These are phyloP conservation scores for Heterodera filipjevi DNA, from an alignment of 2,888 invertebrate genomes.

Conservation along the genomic window DNA sequence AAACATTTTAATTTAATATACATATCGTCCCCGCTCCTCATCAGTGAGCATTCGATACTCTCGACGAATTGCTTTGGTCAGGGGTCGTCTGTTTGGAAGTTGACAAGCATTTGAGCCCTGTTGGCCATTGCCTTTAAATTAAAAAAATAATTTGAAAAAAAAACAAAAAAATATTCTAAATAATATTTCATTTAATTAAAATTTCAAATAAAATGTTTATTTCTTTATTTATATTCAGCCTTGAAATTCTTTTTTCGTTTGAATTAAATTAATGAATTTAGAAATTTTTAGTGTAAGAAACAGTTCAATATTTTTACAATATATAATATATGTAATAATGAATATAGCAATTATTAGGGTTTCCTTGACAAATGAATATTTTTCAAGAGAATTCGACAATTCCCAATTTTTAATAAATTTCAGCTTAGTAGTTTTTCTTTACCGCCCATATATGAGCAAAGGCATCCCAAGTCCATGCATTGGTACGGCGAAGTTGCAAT, in stretches of 20 bases:
- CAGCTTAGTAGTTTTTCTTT: neutral
- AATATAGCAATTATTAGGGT: no score
- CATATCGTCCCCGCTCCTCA: conserved; percentile 36
- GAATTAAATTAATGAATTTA: no score
- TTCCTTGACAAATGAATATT: conserved; percentile 17
- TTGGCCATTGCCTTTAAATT: conserved; percentile 40
- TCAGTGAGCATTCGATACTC: conserved; percentile 42
- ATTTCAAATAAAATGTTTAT: conserved; percentile 8
- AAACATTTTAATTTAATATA: neutral
- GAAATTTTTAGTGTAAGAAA: no score
- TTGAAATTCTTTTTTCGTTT: neutral
- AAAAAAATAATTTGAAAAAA: neutral
- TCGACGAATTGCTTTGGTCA: conserved; percentile 41
- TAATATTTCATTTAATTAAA: no score
- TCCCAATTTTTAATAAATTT: no score
- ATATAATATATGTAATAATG: no score
- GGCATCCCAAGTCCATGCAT: conserved; percentile 60
- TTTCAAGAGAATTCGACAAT: no score
- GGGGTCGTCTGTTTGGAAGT: conserved; percentile 43
- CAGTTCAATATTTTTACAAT: no score
- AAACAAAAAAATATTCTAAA: no score
- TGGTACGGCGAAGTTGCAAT: conserved; percentile 32
- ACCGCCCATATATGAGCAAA: conserved; percentile 58
- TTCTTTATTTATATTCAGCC: neutral
- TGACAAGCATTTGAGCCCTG: conserved; percentile 34